Base-by-base conservation (phyloP, 64 coral and sea anemone species). In the Porites australiensis region DNA sequence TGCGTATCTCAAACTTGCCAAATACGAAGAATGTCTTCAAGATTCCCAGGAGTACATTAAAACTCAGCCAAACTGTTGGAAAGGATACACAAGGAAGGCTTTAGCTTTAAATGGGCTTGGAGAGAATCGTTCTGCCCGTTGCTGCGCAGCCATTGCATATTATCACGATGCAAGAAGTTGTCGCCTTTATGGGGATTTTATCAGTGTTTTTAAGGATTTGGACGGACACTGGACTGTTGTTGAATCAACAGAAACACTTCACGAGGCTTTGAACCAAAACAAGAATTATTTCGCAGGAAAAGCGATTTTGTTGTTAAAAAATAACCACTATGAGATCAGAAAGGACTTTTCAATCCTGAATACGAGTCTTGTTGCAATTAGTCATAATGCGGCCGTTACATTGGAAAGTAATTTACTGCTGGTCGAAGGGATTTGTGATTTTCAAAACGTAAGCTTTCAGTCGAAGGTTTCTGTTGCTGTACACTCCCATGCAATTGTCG, bases 51-150 rank as follows among this genome's bases (percentile, higher is more conserved):
- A 74, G 43, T 91, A 81, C 61, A 71, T 91, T 2, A 64, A 20
- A 2, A 74, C 50, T n/a, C 6, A 37, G 44, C 89, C 89, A 1
- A 62, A 91, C 13, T 91, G 52, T 6, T 91, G 79, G 79, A 91
- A 83, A 72, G 89, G 89, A 71, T 72, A 91, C 64, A 59, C 19
- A 44, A 73, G 89, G 53, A 67, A 70, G 37, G 89, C 89, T 15
- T 72, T 91, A 54, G 89, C 89, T 15, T 47, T 76, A 19, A 52
- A 48, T 52, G 48, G 73, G 8, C 16, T 76, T 76, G 44, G 44
- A 19, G 2, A 7, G 18, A 48, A 18, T 2, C 73, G 5, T 19
- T 18, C 79, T 48, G 18, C 89, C 21, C 48, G 57, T 14, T 79
- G 66, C 22, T 83, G 66, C 46, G 89, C 89, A 22, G 63, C 89